These are phyloP conservation scores for Cheirogaleus major DNA, from an alignment of 2,797 vertebrate species.

Conservation along the genomic window DNA sequence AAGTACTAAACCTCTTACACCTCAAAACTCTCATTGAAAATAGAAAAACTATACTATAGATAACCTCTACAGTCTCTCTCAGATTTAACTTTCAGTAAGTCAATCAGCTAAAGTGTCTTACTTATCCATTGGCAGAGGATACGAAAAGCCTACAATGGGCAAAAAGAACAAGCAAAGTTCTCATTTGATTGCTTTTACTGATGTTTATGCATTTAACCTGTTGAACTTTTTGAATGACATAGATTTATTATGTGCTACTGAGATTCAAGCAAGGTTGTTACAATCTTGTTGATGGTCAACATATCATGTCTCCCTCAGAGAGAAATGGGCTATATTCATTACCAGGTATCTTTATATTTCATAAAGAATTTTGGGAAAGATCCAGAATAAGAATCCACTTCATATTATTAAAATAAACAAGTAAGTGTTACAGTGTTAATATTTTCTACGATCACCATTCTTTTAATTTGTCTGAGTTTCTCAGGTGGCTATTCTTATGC, in stretches of 20 bases:
- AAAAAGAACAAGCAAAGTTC: slow-evolving; percentile 43
- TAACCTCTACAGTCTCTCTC: neutral
- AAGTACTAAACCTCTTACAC: neutral
- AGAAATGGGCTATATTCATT: slow-evolving; percentile 45
- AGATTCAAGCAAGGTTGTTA: slow-evolving; percentile 58
- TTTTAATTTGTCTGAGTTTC: neutral
- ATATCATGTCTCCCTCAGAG: neutral
- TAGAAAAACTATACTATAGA: neutral
- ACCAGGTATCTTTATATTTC: neutral
- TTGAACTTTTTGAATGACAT: slow-evolving; percentile 71
- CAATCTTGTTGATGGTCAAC: slow-evolving; percentile 32
- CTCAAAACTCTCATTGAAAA: slow-evolving; percentile 11
- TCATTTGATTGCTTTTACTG: slow-evolving; percentile 35
- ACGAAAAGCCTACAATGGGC: slow-evolving; percentile 47
- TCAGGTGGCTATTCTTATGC: neutral
- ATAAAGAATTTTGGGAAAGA: neutral
- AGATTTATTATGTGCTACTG: slow-evolving; percentile 49
- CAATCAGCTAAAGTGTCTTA: slow-evolving; percentile 56
- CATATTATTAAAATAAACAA: slow-evolving; percentile 26
- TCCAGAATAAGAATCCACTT: slow-evolving; percentile 7
- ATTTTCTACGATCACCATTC: slow-evolving; percentile 1
- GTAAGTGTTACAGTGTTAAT: neutral
- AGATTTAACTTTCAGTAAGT: slow-evolving; percentile 46
- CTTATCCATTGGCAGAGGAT: slow-evolving; percentile 14
- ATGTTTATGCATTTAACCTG: slow-evolving; percentile 69